A percentile compares a stretch with the other conserved stretches of the same genome.
Evolutionary conservation across 2,113 vertebrate genomes (phyloP).

Genomic region (Cynocephalus volans): DNA sequence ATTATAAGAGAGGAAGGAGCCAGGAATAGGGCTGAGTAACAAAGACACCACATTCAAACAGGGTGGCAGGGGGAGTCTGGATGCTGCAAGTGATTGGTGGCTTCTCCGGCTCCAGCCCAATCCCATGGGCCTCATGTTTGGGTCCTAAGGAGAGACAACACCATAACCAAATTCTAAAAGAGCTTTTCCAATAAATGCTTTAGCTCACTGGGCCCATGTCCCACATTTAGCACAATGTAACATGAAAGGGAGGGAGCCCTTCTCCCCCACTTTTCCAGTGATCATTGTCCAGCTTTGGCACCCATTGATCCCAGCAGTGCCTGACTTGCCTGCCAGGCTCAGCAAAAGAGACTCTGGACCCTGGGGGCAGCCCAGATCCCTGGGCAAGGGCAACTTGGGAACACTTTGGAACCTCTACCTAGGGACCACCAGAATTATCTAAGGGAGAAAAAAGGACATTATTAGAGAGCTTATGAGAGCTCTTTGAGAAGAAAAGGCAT

Average conservation of each 20-base stretch:
- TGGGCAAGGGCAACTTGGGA: neutral
- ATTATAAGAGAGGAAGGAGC: neutral
- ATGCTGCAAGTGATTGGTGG: fast-evolving
- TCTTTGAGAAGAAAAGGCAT: neutral
- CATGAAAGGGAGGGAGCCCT: neutral
- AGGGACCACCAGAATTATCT: neutral
- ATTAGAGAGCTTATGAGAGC: neutral
- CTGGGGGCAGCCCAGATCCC: neutral
- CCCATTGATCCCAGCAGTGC: neutral
- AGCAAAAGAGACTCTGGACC: no score
- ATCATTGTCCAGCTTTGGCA: no score
- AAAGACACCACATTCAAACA: neutral
- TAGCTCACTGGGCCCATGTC: neutral
- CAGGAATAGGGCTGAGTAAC: neutral
- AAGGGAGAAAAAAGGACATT: no score
- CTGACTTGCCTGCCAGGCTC: neutral
- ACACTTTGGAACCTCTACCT: neutral
- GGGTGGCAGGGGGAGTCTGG: neutral
- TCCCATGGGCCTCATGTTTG: neutral
- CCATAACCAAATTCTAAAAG: neutral
- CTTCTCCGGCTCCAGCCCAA: neutral
- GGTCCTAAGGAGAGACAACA: neutral
- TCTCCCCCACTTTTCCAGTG: neutral
- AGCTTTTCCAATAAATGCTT: neutral
- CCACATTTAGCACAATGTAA: neutral